A percentile compares a stretch with the other conserved stretches of the same genome.
Conservation (phyloP, 2,888 invertebrate species). For the Caenorhabditis parvicauda region DNA sequence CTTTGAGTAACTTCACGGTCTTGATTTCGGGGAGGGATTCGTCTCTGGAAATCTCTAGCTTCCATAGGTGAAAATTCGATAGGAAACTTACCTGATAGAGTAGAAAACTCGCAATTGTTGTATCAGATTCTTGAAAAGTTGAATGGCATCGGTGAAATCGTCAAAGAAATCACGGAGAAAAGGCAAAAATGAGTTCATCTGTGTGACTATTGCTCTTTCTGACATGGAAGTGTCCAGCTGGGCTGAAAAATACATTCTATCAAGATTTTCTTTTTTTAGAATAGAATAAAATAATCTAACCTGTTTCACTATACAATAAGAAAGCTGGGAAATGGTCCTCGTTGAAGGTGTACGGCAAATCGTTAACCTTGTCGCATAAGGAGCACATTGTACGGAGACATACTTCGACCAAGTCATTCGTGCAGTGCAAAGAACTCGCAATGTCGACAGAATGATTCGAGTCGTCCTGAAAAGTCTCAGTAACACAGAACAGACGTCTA, state of each 20-base stretch:
- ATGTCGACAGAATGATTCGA: conserved; percentile 9
- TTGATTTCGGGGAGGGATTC: not conserved
- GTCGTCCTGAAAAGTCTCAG: conserved; percentile 26
- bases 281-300: not conserved
- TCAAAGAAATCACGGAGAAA: not conserved
- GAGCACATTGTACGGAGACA: conserved; percentile 12
- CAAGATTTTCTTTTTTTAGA: not conserved
- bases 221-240: not conserved
- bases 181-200: not conserved
- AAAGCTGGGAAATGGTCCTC: not conserved
- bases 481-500: no score
- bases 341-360: not conserved
- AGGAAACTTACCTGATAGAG: conserved; percentile 8
- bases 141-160: not conserved
- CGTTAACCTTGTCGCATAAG: not conserved
- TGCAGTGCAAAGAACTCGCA: conserved; percentile 13
- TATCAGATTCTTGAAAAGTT: conserved; percentile 14
- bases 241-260: not conserved
- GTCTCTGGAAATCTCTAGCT: not conserved
- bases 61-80: not conserved
- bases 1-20: conserved; percentile 11
- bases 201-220: no score
- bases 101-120: conserved; percentile 15
- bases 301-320: not conserved
- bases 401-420: conserved; percentile 20